Base-by-base conservation (phyloP, 2,888 invertebrate species). In the Cloeon dipterum region DNA sequence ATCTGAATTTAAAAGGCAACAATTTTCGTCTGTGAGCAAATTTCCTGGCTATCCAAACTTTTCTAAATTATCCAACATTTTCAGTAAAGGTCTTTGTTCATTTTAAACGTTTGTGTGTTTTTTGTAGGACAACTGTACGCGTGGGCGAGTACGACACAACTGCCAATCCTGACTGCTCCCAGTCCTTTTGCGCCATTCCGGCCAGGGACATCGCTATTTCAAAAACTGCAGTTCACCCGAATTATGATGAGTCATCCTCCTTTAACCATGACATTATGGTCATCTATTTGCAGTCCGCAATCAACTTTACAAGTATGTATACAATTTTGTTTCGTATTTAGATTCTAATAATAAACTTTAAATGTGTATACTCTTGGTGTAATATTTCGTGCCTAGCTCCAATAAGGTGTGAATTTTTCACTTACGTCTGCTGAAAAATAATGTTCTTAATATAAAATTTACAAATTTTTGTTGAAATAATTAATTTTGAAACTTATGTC, bases 201-300 rank as follows among this genome's bases (percentile, higher is more conserved):
- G 65, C 69, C 0, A 70, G 73, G 47, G 73, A 73, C 42, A 65
- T 78, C 45, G 67, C 70, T 43, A 71, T 81, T 35, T 74, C 73
- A 44, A 74, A 71, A 49, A 73, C 81, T 2, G 63, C 79, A 40
- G 74, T 79, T 1, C 78, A 82, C 56, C 78, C 79, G 0, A 71
- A 71, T 25, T 81, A 77, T 48, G 29, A 29, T 14, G 68, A 62
- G 56, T 46, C 54, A 56, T 46, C 54, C 32, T 59, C 52, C 11
- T 66, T 57, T 43, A 52, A 54, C 18, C 71, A 77, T 47, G 78
- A 82, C 49, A 70, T 82, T 44, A 79, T 81, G 1, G 57, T 82
- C 36, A 56, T 82, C 32, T 68, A 77, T 38, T 57, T 81, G 3
- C 69, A 70, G 53, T 65, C 70, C 2, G 67, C 71, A 26, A 69